Evolutionary conservation across 2,888 invertebrate species (phyloP).

Genomic region (Zygothrica quintamaculata): DNA sequence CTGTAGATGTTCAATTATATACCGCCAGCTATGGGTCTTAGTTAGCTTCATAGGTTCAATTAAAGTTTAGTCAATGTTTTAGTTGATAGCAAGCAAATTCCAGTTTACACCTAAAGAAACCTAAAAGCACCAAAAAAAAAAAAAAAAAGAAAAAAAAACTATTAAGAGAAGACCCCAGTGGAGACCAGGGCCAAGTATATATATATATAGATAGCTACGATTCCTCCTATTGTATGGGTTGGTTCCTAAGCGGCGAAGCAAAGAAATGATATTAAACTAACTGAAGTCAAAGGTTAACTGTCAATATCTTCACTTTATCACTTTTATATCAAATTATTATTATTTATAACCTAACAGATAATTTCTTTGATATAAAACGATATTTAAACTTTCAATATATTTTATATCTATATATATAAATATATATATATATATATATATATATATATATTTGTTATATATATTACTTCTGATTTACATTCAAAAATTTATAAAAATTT

Average conservation of each 20-base stretch:
- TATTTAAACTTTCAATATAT: too few relatives aligned
- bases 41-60: slow-evolving; percentile 49
- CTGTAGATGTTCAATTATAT: neutral
- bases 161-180: too few relatives aligned
- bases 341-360: too few relatives aligned
- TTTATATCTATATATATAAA: too few relatives aligned
- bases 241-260: slow-evolving; percentile 37
- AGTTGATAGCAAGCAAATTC: slow-evolving; percentile 77
- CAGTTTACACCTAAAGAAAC: slow-evolving; percentile 72
- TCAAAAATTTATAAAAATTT: too few relatives aligned
- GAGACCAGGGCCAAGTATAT: too few relatives aligned
- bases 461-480: too few relatives aligned
- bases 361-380: too few relatives aligned
- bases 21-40: slow-evolving; percentile 19
- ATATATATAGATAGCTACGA: slow-evolving; percentile 32
- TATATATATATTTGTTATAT: too few relatives aligned
- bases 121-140: slow-evolving; percentile 6
- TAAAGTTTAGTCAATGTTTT: slow-evolving; percentile 69
- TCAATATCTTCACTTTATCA: too few relatives aligned
- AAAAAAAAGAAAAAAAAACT: slow-evolving; percentile 8
- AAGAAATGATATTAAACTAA: neutral
- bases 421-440: too few relatives aligned
- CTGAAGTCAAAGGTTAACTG: neutral
- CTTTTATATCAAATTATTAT: too few relatives aligned
- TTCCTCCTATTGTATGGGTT: slow-evolving; percentile 58